Percentiles rank a stretch among this genome's conserved stretches.
Conservation (phyloP, 2,113 vertebrate genomes). For the Camelus dromedarius region DNA sequence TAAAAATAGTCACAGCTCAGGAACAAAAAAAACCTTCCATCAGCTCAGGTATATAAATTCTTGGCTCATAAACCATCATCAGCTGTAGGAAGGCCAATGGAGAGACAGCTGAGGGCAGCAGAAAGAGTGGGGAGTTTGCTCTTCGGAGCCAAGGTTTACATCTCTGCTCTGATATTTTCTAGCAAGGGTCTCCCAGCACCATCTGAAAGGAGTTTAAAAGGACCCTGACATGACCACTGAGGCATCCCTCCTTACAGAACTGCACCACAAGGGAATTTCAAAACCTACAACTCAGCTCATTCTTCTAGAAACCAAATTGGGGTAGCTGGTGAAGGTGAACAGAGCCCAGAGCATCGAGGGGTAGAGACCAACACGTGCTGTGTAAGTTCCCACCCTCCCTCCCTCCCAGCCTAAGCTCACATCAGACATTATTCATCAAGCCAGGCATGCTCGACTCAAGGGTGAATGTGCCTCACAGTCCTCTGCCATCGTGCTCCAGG, state of each 20-base stretch:
- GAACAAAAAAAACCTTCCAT: conserved; percentile 11
- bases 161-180: neutral
- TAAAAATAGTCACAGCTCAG: conserved; percentile 73
- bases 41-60: conserved; percentile 54
- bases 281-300: neutral
- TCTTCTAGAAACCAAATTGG: neutral
- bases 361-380: neutral
- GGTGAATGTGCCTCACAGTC: neutral
- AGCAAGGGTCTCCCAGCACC: neutral
- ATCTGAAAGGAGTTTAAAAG: conserved; percentile 24
- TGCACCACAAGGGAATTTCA: neutral
- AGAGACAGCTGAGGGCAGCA: neutral
- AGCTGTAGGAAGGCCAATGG: neutral
- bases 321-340: neutral
- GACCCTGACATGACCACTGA: neutral
- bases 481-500: neutral
- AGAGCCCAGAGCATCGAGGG: neutral
- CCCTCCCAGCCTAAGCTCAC: neutral
- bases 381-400: accelerated
- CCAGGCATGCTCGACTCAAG: neutral
- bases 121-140: neutral
- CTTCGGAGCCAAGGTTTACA: neutral
- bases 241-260: neutral
- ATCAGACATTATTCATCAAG: neutral
- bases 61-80: neutral